Base-by-base conservation (phyloP, 2,888 invertebrate species). In the Ornithoptera alexandrae region DNA sequence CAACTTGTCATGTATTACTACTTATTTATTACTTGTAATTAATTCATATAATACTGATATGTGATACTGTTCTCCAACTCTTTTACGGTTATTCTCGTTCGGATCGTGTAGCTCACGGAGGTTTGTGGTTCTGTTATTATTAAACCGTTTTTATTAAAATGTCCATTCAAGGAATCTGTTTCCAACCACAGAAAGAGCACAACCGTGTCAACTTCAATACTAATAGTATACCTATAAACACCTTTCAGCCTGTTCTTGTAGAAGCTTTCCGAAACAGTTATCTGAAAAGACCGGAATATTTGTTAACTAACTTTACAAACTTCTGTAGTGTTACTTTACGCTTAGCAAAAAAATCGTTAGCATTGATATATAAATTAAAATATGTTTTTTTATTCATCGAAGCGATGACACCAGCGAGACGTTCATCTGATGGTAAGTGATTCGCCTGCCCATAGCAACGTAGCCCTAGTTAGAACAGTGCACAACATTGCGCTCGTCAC, bases 121-220 rank as follows among this genome's bases (percentile, higher is more conserved):
- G 79, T 72, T 17, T 76, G 73, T 1, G 84, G 77, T 20, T 84
- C 79, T 0, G 91, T 88, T 62, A 94, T 78, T 15, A 94, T 89
- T 46, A 97, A 95, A 0, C 97, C 97, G 84, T 97, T 97, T 75
- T 96, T 95, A 1, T 95, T 94, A 83, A 97, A 97, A 70, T 86
- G 88, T 1, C 97, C 97, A 17, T 79, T 82, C 58, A 90, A 80
- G 5, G 84, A 81, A 3, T 82, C 84, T 0, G 93, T 82, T 73
- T 96, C 95, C 30, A 96, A 82, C 95, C 96, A 96, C 1, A 96
- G 93, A 83, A 96, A 97, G 10, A 95, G 86, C 0, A 95, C 94
- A 53, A 95, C 88, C 2, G 90, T 88, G 73, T 94, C 89, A 0
- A 94, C 83, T 61, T 74, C 75, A 12, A 91, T 78, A 46, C 81